A percentile compares a stretch with the other conserved stretches of the same genome.
Evolutionary conservation across 2,113 vertebrate species (phyloP).

Genomic region (Leptosomus discolor): DNA sequence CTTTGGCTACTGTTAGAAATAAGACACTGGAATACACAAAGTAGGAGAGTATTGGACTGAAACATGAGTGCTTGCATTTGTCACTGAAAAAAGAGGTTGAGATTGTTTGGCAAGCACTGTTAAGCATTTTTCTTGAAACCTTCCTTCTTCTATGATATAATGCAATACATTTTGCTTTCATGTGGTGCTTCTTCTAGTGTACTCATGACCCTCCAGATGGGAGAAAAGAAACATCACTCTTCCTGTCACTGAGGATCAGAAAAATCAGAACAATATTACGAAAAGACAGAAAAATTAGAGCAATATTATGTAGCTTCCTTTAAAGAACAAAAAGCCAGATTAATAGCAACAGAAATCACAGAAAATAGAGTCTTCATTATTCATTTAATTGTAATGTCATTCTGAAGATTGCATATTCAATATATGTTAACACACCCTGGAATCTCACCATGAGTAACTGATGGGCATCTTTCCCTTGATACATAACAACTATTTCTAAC

Average conservation of each 20-base stretch:
- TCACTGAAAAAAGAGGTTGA: not conserved
- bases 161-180: not conserved
- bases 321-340: not conserved
- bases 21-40: not conserved
- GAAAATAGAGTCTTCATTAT: not conserved
- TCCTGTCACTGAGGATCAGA: not conserved
- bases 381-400: not conserved
- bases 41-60: not conserved
- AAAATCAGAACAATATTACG: not conserved
- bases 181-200: not conserved
- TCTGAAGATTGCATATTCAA: not conserved
- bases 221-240: not conserved
- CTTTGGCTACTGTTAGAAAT: not conserved
- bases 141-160: not conserved
- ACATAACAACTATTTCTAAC: conserved; percentile 17
- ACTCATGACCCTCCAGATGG: not conserved
- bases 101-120: not conserved
- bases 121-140: not conserved
- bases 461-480: not conserved
- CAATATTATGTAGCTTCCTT: not conserved
- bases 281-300: not conserved
- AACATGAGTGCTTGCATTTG: not conserved
- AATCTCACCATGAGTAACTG: not conserved
- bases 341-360: not conserved
- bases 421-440: not conserved